Conservation (phyloP, 1,140 invertebrate species). For the Saxidomus purpurata region DNA sequence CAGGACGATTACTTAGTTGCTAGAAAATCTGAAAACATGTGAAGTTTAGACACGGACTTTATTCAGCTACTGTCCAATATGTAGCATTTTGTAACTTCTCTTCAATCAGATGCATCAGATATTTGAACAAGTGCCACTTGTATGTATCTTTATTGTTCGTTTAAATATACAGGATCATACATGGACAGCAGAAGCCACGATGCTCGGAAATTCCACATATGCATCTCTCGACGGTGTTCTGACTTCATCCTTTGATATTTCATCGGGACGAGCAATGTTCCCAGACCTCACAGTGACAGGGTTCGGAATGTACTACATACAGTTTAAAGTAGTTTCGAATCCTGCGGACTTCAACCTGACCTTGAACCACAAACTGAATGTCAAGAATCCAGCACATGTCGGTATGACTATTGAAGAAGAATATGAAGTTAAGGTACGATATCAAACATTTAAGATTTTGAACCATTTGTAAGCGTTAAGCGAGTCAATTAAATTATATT, state of each 20-base stretch:
- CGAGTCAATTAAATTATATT: too few species aligned
- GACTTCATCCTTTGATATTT: conserved; percentile 35
- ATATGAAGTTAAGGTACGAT: conserved; percentile 36
- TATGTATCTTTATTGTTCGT: too few species aligned
- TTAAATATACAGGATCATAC: conserved; percentile 41
- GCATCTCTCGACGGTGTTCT: conserved; percentile 9
- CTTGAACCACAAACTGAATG: conserved; percentile 64
- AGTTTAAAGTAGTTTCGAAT: conserved; percentile 45
- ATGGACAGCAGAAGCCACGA: conserved; percentile 2
- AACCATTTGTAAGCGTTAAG: too few species aligned
- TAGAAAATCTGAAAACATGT: too few species aligned
- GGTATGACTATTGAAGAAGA: conserved; percentile 75
- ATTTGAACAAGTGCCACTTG: too few species aligned
- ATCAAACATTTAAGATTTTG: too few species aligned
- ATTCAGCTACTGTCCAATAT: too few species aligned
- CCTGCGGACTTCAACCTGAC: conserved; percentile 37
- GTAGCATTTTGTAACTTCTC: too few species aligned
- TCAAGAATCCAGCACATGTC: conserved; percentile 75
- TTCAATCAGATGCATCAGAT: too few species aligned
- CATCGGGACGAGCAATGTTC: conserved; percentile 68
- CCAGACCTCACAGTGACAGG: conserved; percentile 70
- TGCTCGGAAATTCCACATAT: conserved; percentile 46
- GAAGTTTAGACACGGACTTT: too few species aligned
- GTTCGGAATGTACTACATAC: conserved; percentile 77
- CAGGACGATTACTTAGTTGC: too few species aligned